These are phyloP conservation scores for Poecilus cupreus DNA, from an alignment of 2,888 invertebrate genomes.

Conservation along the genomic window DNA sequence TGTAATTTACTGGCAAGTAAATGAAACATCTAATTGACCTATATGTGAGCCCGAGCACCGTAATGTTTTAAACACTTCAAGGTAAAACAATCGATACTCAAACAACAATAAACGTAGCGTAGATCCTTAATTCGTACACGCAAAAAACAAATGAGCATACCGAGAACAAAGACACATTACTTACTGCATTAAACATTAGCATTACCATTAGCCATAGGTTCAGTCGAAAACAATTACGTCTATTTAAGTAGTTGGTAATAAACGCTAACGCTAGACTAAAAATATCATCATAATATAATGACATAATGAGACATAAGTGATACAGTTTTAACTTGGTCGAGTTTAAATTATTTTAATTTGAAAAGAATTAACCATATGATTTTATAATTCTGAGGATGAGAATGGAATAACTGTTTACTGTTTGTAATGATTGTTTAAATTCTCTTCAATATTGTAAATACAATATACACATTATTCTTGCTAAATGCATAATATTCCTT, in stretches of 20 bases:
- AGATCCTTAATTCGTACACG: conserved; percentile 16
- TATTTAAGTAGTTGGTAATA: neutral
- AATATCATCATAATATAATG: conserved; percentile 20
- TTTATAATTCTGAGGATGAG: neutral
- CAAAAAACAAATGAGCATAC: neutral
- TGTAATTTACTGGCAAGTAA: neutral
- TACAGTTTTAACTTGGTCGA: neutral
- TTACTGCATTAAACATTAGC: neutral
- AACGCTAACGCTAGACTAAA: neutral
- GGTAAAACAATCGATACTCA: conserved; percentile 30
- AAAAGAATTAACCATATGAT: neutral
- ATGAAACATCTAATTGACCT: conserved; percentile 28
- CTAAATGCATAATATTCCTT: too few relatives aligned
- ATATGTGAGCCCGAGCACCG: neutral
- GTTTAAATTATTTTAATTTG: conserved; percentile 12
- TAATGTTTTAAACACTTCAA: conserved; percentile 27
- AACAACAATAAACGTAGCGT: conserved; percentile 1
- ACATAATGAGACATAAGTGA: conserved; percentile 24
- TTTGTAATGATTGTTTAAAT: too few relatives aligned
- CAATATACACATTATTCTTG: too few relatives aligned
- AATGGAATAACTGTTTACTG: neutral
- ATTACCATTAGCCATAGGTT: too few relatives aligned
- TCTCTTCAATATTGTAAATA: too few relatives aligned
- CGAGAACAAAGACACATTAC: conserved; percentile 12
- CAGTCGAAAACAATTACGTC: too few relatives aligned